Evolutionary conservation across 2,797 vertebrate species (phyloP), one percentile per base, ranked within the genome.

Genomic region (Emydoidea blandingii): DNA sequence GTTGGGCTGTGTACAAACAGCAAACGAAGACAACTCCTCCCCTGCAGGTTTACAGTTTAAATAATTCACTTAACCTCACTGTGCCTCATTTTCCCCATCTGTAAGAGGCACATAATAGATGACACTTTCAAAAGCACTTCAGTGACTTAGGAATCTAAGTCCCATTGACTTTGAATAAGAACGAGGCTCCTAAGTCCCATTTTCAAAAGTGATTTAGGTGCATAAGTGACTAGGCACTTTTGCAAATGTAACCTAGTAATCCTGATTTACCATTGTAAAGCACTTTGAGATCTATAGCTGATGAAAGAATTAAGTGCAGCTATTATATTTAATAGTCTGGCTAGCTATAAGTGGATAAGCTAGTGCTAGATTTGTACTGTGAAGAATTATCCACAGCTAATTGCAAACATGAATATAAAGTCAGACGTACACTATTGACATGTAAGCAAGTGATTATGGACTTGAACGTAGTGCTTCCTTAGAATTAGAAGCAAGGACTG

Each of bases 361-460:
- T 87, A 76, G 85, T 95, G 86, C 93, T 90, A 95, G 88, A 94
- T 81, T 15, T 87, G 54, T 5, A 29, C 59, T 72, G 81, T 76
- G 94, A 92, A 79, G 88, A 95, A 83, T 89, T 93, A 87, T 86
- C 85, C 62, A 86, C 93, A 90, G 2, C 95, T 97, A 96, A 97
- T 96, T 97, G 94, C 92, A 94, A 80, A 93, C 85, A 97, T 95
- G 95, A 95, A 91, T 81, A 90, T 92, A 94, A 91, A 88, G 89
- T 97, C 96, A 92, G 94, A 94, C 91, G 95, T 95, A 86, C 53
- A 8, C 0, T 89, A 95, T 91, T 94, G 93, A 94, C 95, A 92
- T 91, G 83, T 78, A 94, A 94, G 94, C 89, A 96, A 88, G 83
- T 83, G 92, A 91, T 96, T 97, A 93, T 86, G 92, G 93, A 92